phyloP scores from a whole-genome alignment of 2,797 vertebrate species.

The Pipistrellus pipistrellus region DNA sequence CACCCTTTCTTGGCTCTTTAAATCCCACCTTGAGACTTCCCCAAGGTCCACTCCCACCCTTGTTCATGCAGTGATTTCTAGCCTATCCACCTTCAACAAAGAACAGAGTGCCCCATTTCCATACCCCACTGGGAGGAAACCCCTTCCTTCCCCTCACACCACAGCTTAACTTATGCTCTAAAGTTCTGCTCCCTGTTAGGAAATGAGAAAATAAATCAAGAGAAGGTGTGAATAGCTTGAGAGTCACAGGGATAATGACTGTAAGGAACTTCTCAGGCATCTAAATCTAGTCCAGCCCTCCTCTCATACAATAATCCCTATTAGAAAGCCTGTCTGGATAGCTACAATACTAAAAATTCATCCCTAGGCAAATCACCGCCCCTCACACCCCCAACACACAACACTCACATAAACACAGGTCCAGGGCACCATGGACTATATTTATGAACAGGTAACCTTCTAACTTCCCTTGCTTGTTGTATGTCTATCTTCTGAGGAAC shows the following conservation, averaged over 20 bases:
- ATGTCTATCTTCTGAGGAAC: not conserved
- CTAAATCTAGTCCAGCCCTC: not conserved
- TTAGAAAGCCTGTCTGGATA: not conserved
- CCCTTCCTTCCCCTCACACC: not conserved
- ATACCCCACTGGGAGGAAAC: not conserved
- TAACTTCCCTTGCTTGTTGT: not conserved
- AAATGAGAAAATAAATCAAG: not conserved
- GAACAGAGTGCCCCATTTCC: not conserved
- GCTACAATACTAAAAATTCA: not conserved
- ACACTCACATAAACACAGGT: not conserved
- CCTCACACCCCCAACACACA: not conserved
- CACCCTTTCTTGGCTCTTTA: not conserved
- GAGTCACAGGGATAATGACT: conserved; percentile 8
- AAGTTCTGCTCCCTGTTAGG: not conserved
- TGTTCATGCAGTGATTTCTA: not conserved
- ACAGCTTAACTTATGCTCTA: not conserved
- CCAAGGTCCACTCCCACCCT: not conserved
- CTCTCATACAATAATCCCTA: not conserved
- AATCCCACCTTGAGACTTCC: not conserved
- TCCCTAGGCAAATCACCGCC: not conserved
- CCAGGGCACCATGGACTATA: too few species aligned
- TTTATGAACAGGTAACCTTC: not conserved
- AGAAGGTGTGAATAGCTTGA: not conserved
- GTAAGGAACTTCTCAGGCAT: not conserved
- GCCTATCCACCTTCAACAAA: not conserved